Evolutionary conservation across 2,888 invertebrate genomes (phyloP).

Genomic region (Hemaris fuciformis): DNA sequence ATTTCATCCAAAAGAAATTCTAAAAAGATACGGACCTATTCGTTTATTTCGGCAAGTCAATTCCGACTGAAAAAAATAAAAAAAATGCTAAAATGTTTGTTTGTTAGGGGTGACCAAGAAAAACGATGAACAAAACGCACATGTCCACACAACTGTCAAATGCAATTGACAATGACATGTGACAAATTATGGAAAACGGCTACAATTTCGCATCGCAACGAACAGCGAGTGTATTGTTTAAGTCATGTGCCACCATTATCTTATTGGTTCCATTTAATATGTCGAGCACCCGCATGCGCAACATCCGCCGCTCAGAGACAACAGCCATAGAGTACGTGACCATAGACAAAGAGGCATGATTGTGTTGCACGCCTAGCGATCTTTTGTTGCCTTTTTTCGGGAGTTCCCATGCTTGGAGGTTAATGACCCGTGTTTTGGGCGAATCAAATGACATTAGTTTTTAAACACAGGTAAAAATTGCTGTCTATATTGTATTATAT

Average conservation of each 20-base stretch:
- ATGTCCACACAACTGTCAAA: neutral
- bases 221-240: slow-evolving; percentile 45
- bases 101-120: neutral
- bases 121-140: neutral
- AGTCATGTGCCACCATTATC: slow-evolving; percentile 62
- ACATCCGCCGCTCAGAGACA: slow-evolving; percentile 63
- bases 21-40: too few relatives aligned
- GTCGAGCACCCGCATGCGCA: slow-evolving; percentile 65
- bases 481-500: too few relatives aligned
- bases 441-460: neutral
- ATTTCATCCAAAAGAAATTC: too few relatives aligned
- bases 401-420: slow-evolving; percentile 34
- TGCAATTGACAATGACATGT: neutral
- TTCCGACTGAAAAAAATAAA: neutral
- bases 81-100: neutral
- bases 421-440: slow-evolving; percentile 19
- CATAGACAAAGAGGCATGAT: slow-evolving; percentile 65
- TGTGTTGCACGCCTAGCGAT: slow-evolving; percentile 38
- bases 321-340: slow-evolving; percentile 52
- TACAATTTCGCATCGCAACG: slow-evolving; percentile 20
- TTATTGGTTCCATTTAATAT: slow-evolving; percentile 66
- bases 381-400: slow-evolving; percentile 58
- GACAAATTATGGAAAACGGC: slow-evolving; percentile 15
- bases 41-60: neutral
- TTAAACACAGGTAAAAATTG: neutral